Evolutionary conservation across 2,797 vertebrate species (phyloP), one percentile per base, ranked within the genome.

Genomic region (Coregonus suidteri): DNA sequence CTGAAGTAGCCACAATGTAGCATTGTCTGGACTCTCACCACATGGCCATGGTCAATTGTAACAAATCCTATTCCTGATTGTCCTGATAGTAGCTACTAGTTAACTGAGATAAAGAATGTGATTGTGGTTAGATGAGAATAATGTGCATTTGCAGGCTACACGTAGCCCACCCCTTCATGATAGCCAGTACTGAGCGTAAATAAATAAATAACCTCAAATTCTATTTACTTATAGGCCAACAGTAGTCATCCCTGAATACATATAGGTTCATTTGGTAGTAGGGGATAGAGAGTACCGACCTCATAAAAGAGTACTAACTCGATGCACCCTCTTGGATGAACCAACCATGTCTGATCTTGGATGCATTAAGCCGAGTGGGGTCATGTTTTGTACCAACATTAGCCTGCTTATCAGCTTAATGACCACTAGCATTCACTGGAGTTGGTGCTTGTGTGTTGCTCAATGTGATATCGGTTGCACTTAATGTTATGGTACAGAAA

Each of bases 1-100:
- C 74, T 53, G 52, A 25, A 66, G 51, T 56, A 62, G 68, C 67
- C 56, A 73, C 53, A 73, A 35, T 73, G 71, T 72, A 31, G 71
- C 71, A 73, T 56, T 73, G 71, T 73, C 53, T 16, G 54, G 71
- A 73, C 30, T 56, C 53, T 72, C 1, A 35, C 53, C 52, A 18
- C 52, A 73, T 73, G 71, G 71, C 52, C 52, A 34, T 73, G 52
- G 31, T 34, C 31, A 30, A 56, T 73, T 35, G 30, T 73, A 15
- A 56, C 52, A 56, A 4, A 52, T 53, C 51, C 1, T 9, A 73
- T 35, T 73, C 47, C 3, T 3, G 25, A 14, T 72, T 53, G 13
- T 72, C 6, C 53, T 7, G 30, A 34, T 34, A 18, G 53, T 16
- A 18, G 52, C 16, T 18, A 54, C 15, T 31, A 34, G 51, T 54